These are phyloP conservation scores for Xiphophorus couchianus DNA, from an alignment of 2,113 vertebrate species.

Conservation along the genomic window DNA sequence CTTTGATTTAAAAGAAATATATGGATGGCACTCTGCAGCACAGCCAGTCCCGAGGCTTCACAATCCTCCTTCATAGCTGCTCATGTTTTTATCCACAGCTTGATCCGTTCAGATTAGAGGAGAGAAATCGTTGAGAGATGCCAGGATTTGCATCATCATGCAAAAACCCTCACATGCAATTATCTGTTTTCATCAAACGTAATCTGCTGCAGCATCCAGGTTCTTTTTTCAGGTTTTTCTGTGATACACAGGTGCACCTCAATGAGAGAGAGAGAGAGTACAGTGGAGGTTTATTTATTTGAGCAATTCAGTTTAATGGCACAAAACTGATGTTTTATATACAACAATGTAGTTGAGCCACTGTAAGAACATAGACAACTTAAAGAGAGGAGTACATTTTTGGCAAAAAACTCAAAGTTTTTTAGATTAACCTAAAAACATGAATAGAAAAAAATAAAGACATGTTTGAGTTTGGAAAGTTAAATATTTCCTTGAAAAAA, in stretches of 20 bases:
- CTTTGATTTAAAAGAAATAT: slow-evolving; percentile 31
- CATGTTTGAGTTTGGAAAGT: too few relatives aligned
- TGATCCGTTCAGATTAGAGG: slow-evolving; percentile 14
- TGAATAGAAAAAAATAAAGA: too few relatives aligned
- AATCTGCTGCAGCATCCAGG: not conserved
- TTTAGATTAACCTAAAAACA: too few relatives aligned
- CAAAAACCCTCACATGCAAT: not conserved
- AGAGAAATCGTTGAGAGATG: slow-evolving; percentile 20
- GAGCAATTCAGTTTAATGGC: not conserved
- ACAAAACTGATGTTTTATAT: not conserved
- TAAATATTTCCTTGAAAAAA: too few relatives aligned
- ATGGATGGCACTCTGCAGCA: slow-evolving; percentile 29
- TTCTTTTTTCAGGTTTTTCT: not conserved
- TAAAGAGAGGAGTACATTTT: too few relatives aligned
- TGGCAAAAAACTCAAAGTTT: too few relatives aligned
- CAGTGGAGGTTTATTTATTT: not conserved
- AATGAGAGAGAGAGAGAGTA: not conserved
- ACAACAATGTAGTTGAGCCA: too few relatives aligned
- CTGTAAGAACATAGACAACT: too few relatives aligned
- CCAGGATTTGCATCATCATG: slow-evolving; percentile 12
- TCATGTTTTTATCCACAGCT: slow-evolving; percentile 36
- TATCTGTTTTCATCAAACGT: not conserved
- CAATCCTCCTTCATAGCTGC: not conserved
- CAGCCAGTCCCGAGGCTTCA: slow-evolving; percentile 16
- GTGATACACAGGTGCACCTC: not conserved